Base-by-base conservation (phyloP, 2,113 vertebrate species). In the Indicator indicator region DNA sequence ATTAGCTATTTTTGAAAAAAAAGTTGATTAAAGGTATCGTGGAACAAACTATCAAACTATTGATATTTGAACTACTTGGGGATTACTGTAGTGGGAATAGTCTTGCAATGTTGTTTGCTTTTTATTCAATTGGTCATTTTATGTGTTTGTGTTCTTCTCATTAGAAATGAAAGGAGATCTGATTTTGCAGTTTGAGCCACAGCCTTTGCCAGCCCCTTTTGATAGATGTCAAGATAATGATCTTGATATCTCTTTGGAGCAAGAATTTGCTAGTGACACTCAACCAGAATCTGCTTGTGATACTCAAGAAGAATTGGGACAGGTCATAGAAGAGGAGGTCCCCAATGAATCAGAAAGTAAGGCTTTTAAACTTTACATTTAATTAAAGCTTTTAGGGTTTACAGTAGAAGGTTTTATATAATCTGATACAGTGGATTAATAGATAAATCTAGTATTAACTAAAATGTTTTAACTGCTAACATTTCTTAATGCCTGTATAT, bases 171-270 rank as follows among this genome's bases (percentile, higher is more conserved):
- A 98, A 98, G 98, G 97, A 90, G 98, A 99, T 94, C 85, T 98
- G 95, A 95, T 99, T 92, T 94, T 99, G 82, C 98, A 97, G 83
- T 97, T 99, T 74, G 97, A 98, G n/a, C 99, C 99, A 0, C 99
- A 99, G 55, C 99, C 99, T 85, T 98, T 99, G 85, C 99, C 98
- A 36, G 84, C 93, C 23, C 83, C 88, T 28, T 98, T 97, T 83
- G 94, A 97, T 7, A 96, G 81, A 88, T 97, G 96, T 86, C 97
- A 97, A 67, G 98, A 99, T 89, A 98, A 98, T 59, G 99, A 99
- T 40, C 97, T 99, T 80, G 98, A 99, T 42, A 95, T 99, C 85
- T 98, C 98, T 20, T 62, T 98, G 93, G 99, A 99, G 38, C 97
- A 94, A 70, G 98, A 98, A 67, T 70, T 52, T 59, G 19, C 38